phyloP scores from a whole-genome alignment of 2,113 vertebrate species.

The Sclerurus mexicanus region DNA sequence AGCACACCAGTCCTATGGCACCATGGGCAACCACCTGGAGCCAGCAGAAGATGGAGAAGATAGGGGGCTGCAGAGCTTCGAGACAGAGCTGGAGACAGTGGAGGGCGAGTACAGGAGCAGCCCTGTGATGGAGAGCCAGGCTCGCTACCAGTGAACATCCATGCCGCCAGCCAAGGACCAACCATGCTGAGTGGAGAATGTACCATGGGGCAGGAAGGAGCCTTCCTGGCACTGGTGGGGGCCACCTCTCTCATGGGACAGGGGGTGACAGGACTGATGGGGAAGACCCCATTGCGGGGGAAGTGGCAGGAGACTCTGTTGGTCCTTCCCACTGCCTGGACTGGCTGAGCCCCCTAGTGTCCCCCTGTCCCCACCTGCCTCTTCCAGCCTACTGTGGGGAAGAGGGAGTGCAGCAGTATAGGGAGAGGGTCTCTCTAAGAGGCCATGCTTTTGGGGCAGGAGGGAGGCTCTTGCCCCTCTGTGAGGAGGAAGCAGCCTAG shows the following conservation, averaged over 20 bases:
- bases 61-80: conserved; percentile 71
- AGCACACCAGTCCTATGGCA: conserved; percentile 89
- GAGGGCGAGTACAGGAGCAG: conserved; percentile 75
- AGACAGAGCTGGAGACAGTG: conserved; percentile 82
- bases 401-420: background rate
- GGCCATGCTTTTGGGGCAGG: background rate
- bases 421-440: background rate
- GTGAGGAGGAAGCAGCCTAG: background rate
- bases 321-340: background rate
- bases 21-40: conserved; percentile 85
- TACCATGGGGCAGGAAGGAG: background rate
- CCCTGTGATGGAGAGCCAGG: conserved; percentile 79
- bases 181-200: background rate
- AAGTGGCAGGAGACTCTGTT: background rate
- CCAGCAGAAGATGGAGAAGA: conserved; percentile 69
- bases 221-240: background rate
- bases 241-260: background rate
- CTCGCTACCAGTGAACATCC: conserved; percentile 80
- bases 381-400: background rate
- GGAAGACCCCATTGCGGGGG: background rate
- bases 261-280: background rate
- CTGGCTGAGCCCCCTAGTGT: background rate
- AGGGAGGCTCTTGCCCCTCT: background rate
- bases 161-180: background rate
- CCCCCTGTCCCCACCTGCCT: background rate